These are phyloP conservation scores for Proisotoma minuta DNA, from an alignment of 2,888 invertebrate species.

Conservation along the genomic window DNA sequence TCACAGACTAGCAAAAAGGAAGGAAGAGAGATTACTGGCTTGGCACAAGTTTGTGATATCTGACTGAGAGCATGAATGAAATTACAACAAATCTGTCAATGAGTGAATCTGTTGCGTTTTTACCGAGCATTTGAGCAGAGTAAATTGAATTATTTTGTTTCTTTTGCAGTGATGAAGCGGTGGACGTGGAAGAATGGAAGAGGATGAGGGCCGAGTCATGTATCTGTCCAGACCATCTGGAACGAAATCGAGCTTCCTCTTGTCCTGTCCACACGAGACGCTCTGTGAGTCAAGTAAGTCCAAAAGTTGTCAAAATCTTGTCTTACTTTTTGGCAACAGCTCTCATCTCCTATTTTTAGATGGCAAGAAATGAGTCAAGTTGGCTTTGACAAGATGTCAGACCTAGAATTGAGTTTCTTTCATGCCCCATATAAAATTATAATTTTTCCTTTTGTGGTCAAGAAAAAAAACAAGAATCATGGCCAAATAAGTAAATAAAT, in stretches of 20 bases:
- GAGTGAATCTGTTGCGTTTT: not conserved
- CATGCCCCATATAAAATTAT: too few species aligned
- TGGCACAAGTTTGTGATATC: too few species aligned
- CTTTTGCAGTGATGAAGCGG: conserved; percentile 67
- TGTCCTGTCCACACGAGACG: conserved; percentile 47
- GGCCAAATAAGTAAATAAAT: too few species aligned
- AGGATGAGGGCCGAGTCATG: conserved; percentile 75
- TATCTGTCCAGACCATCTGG: conserved; percentile 57
- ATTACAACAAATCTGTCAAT: not conserved
- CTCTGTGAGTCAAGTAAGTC: conserved; percentile 39
- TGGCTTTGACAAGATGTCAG: too few species aligned
- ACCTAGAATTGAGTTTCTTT: too few species aligned
- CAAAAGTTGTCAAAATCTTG: conserved; percentile 6
- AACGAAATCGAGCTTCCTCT: conserved; percentile 44
- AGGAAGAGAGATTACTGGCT: too few species aligned
- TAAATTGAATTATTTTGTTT: conserved; percentile 2
- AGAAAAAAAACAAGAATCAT: too few species aligned
- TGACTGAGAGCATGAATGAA: not conserved
- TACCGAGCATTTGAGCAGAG: not conserved
- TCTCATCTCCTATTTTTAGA: too few species aligned
- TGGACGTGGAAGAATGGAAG: conserved; percentile 65
- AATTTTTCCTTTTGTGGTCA: too few species aligned
- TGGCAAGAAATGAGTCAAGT: too few species aligned
- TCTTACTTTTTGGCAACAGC: too few species aligned
- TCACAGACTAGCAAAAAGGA: too few species aligned